A percentile compares a stretch with the other conserved stretches of the same genome.
Conservation (phyloP, 2,113 vertebrate species). For the Pomatorhinus ruficollis region DNA sequence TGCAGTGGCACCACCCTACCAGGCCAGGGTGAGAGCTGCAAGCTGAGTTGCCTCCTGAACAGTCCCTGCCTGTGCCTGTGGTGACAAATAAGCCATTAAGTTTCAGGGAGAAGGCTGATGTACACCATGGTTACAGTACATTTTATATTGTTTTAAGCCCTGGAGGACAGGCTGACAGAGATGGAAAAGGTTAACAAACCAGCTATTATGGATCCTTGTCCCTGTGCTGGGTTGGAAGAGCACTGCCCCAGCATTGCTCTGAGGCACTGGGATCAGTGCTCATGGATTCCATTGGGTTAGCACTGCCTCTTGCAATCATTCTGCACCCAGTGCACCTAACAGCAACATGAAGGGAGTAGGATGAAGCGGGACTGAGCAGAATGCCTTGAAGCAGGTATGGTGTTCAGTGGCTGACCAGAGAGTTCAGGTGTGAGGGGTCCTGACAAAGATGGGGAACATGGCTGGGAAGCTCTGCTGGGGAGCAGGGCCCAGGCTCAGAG, state of each 20-base stretch:
- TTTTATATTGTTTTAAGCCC: background rate
- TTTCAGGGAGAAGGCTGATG: background rate
- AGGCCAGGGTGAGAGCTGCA: background rate
- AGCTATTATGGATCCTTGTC: background rate
- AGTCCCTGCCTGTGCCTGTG: background rate
- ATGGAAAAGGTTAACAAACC: background rate
- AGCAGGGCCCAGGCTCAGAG: background rate
- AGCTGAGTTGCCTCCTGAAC: background rate
- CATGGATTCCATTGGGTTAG: background rate
- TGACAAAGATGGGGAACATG: background rate
- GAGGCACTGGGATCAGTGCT: background rate
- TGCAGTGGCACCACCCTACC: background rate
- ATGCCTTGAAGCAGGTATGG: background rate
- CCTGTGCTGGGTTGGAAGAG: background rate
- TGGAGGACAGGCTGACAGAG: background rate
- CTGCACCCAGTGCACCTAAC: background rate
- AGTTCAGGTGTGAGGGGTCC: background rate
- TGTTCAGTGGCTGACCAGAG: background rate
- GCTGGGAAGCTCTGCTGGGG: background rate
- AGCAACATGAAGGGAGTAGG: rapidly evolving
- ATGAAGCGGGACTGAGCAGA: background rate
- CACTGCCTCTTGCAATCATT: background rate
- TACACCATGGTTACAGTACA: background rate
- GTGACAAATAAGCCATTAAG: background rate
- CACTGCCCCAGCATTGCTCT: background rate